Evolutionary conservation across 2,797 vertebrate species (phyloP).

Genomic region (Onychomys torridus): DNA sequence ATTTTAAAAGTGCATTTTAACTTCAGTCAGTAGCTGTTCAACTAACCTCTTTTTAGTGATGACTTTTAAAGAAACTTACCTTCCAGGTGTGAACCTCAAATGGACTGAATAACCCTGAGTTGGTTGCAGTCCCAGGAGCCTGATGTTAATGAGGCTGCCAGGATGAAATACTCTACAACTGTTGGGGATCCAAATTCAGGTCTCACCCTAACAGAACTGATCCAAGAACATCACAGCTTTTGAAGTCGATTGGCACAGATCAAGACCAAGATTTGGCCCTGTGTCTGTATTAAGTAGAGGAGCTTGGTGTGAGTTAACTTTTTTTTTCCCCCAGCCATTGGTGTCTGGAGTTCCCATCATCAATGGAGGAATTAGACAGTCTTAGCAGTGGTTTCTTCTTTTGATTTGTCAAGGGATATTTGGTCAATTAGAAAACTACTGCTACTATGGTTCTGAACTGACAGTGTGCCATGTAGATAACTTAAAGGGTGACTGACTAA

Average conservation of each 20-base stretch:
- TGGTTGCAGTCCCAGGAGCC: conserved; percentile 83
- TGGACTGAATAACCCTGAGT: conserved; percentile 83
- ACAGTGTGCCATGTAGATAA: conserved; percentile 17
- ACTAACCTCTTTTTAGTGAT: conserved; percentile 81
- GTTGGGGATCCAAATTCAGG: conserved; percentile 81
- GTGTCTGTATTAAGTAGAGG: conserved; percentile 83
- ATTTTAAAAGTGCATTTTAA: conserved; percentile 67
- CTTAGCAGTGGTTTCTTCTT: conserved; percentile 63
- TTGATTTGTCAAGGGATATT: conserved; percentile 63
- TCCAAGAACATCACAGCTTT: conserved; percentile 81
- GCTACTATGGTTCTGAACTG: conserved; percentile 48
- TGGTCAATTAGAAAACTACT: conserved; percentile 47
- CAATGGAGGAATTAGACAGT: conserved; percentile 71
- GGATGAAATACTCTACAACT: conserved; percentile 80
- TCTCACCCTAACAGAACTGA: conserved; percentile 81
- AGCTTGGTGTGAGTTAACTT: conserved; percentile 80
- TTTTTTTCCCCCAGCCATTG: conserved; percentile 70
- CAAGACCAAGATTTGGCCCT: conserved; percentile 82
- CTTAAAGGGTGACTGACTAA: conserved; percentile 33
- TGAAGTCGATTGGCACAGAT: conserved; percentile 83
- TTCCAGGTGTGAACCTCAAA: conserved; percentile 82
- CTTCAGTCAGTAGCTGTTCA: conserved; percentile 72
- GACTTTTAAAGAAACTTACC: conserved; percentile 84
- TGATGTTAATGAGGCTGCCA: conserved; percentile 82
- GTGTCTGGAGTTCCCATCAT: conserved; percentile 75